Base-by-base conservation (phyloP, 2,888 invertebrate genomes). In the Pristionchus exspectatus region DNA sequence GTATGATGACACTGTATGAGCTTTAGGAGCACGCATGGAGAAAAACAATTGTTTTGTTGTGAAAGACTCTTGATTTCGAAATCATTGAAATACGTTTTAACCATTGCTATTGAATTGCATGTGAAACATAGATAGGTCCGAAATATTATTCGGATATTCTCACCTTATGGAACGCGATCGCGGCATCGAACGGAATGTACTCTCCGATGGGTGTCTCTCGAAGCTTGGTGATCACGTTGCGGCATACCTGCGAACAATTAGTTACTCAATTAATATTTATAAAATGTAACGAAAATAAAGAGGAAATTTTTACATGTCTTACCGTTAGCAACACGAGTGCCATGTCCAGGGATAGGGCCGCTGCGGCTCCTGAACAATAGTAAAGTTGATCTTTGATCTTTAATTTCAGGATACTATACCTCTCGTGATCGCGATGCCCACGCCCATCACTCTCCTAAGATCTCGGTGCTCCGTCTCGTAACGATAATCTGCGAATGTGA, bases 381-480 rank as follows among this genome's bases (percentile, higher is more conserved):
- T 0, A 38, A 30, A 3, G 5, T 69, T 38, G 66, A 87, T 87
- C n/a, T 69, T 50, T 87, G 85, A 63, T 63, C 56, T 84, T 59
- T 59, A 18, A 27, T 44, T 9, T 54, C n/a, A 27, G 54, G 27
- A 69, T 16, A 30, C 16, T 74, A 14, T 91, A 90, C 89, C 98
- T 95, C 98, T 96, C 0, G 98, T 98, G 92, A 98, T 97, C 14
- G 98, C 98, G 87, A 98, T 98, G 0, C 98, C 98, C 2, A 98
- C 98, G 1, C 98, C 98, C 98, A 98, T 98, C 77, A 98, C 98
- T 95, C 98, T 98, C 1, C 98, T 96, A 92, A 98, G 96, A 95
- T 98, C 98, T 44, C 98, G 97, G 95, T 98, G 98, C 95, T 98
- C 98, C 0, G 98, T 97, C 97, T 98, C 97, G 95, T 98, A 98